These are phyloP conservation scores for Empidonax alnorum DNA, from an alignment of 2,113 vertebrate genomes.

Conservation along the genomic window DNA sequence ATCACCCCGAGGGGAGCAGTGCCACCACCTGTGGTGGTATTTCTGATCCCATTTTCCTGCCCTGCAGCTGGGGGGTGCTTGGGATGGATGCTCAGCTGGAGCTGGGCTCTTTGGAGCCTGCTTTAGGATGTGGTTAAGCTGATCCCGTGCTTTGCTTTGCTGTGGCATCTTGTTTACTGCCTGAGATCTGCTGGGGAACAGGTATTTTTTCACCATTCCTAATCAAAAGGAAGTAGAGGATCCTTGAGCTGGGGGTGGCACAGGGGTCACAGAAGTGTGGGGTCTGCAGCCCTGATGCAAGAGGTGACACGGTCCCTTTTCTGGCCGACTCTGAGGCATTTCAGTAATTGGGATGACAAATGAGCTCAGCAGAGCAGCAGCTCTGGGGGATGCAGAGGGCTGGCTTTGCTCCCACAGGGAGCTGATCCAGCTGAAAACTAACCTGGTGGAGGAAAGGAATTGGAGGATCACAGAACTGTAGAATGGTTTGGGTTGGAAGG, in stretches of 20 bases:
- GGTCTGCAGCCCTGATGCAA: rapidly evolving
- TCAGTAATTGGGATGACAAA: conserved; percentile 4
- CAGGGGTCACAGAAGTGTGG: not conserved
- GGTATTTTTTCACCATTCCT: not conserved
- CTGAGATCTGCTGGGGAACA: rapidly evolving
- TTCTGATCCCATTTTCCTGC: not conserved
- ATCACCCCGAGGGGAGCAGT: rapidly evolving
- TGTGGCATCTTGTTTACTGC: not conserved
- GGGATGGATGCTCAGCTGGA: rapidly evolving
- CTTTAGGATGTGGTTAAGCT: not conserved
- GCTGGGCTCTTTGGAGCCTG: not conserved
- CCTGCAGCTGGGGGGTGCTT: not conserved
- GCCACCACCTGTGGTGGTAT: rapidly evolving
- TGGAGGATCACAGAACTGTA: not conserved
- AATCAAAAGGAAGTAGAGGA: not conserved
- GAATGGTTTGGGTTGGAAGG: not conserved
- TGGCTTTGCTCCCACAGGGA: not conserved
- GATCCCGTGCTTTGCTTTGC: not conserved
- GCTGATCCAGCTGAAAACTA: not conserved
- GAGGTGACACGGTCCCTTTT: not conserved
- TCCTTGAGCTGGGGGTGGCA: not conserved
- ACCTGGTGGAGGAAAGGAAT: not conserved
- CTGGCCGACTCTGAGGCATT: not conserved
- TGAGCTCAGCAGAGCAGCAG: not conserved
- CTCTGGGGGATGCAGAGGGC: not conserved